These are phyloP conservation scores for Pterostichus niger DNA, from an alignment of 2,888 invertebrate species.

Conservation along the genomic window DNA sequence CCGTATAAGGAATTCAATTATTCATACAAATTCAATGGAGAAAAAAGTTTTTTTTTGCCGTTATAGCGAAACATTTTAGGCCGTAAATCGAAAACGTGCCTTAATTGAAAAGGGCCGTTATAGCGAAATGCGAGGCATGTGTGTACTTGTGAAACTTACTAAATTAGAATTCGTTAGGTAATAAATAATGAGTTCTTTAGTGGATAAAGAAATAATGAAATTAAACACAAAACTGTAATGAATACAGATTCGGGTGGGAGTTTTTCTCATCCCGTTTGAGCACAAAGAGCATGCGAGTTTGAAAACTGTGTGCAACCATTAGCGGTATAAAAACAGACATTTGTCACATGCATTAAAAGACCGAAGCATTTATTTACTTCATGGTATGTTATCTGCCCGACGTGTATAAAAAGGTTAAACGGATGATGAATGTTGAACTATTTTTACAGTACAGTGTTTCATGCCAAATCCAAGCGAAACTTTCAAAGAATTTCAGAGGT, in stretches of 20 bases:
- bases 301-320: slow-evolving; percentile 51
- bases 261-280: slow-evolving; percentile 1
- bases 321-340: slow-evolving; percentile 49
- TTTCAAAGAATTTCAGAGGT: slow-evolving; percentile 42
- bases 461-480: slow-evolving; percentile 41
- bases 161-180: not conserved
- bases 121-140: no score
- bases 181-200: slow-evolving; percentile 26
- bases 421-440: slow-evolving; percentile 51
- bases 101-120: no score
- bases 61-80: no score
- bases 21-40: no score
- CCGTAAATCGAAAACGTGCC: no score
- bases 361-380: slow-evolving; percentile 59
- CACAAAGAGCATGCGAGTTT: slow-evolving; percentile 32
- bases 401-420: slow-evolving; percentile 51
- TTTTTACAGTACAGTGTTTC: slow-evolving; percentile 37
- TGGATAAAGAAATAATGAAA: slow-evolving; percentile 19
- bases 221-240: slow-evolving; percentile 11
- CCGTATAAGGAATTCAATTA: no score
- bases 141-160: no score
- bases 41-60: no score
- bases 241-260: slow-evolving; percentile 26
- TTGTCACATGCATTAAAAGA: slow-evolving; percentile 60
- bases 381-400: slow-evolving; percentile 50